These are phyloP conservation scores for Centropus unirufus DNA, from an alignment of 2,113 vertebrate species.

Conservation along the genomic window DNA sequence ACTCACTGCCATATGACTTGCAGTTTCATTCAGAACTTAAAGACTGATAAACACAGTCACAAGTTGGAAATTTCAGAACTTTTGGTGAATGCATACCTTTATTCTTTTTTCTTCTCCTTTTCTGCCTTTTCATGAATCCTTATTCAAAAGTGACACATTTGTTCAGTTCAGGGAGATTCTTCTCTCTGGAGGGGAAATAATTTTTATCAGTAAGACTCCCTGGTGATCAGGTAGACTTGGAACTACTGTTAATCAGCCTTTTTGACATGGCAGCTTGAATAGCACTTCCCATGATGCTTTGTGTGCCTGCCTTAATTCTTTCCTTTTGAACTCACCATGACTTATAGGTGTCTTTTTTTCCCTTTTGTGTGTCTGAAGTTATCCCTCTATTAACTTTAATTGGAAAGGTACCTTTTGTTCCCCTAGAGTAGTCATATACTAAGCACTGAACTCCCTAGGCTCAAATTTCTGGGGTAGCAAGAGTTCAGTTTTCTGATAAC, in stretches of 20 bases:
- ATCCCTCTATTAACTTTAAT: slow-evolving; percentile 84
- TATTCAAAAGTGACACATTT: slow-evolving; percentile 83
- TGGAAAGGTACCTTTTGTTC: slow-evolving; percentile 85
- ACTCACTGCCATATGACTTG: slow-evolving; percentile 19
- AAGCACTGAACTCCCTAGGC: slow-evolving; percentile 77
- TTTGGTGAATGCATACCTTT: slow-evolving; percentile 71
- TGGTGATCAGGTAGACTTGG: slow-evolving; percentile 83
- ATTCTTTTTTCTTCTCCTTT: slow-evolving; percentile 64
- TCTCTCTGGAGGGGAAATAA: slow-evolving; percentile 81
- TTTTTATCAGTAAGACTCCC: slow-evolving; percentile 85
- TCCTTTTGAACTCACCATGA: slow-evolving; percentile 84
- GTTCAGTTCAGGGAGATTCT: slow-evolving; percentile 80
- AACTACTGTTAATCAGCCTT: slow-evolving; percentile 83
- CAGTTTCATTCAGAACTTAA: slow-evolving; percentile 58
- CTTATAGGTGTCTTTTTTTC: slow-evolving; percentile 81
- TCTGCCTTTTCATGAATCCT: slow-evolving; percentile 76
- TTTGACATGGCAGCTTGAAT: slow-evolving; percentile 83
- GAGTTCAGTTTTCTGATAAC: slow-evolving; percentile 73
- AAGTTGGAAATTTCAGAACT: slow-evolving; percentile 68
- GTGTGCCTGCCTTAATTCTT: slow-evolving; percentile 80
- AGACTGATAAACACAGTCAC: slow-evolving; percentile 70
- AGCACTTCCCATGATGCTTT: slow-evolving; percentile 84
- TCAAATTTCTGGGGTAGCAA: slow-evolving; percentile 78
- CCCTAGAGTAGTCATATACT: slow-evolving; percentile 74
- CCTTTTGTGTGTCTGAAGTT: slow-evolving; percentile 84